Evolutionary conservation across 2,888 invertebrate genomes (phyloP), one percentile per base, ranked within the genome.

Genomic region (Stenodema calcarata): DNA sequence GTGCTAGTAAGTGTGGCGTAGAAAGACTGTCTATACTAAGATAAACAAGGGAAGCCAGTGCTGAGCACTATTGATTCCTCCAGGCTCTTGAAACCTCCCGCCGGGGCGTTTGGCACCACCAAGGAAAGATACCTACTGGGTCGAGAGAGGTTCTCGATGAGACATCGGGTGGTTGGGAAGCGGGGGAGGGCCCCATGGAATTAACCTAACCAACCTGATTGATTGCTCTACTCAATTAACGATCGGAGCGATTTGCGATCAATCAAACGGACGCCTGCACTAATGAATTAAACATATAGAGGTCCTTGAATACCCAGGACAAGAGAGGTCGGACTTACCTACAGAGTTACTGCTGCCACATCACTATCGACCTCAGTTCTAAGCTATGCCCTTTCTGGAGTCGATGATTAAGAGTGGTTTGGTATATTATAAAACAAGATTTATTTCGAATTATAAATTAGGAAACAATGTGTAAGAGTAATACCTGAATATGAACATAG

Each of bases 191-290:
- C n/a, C 82, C 23, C 18, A 82, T 82, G 69, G 69, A 82, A 82
- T 41, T 69, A 69, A 69, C 82, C 62, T 42, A 82, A 82, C 69
- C 82, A 82, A 82, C 62, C 69, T 82, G 82, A 82, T 82, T 82
- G 82, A 69, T 82, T 82, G 44, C 78, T 28, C 44, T 23, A 44
- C 44, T 44, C 78, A 41, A 78, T 78, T 44, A 47, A 30, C 69
- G 23, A 69, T 30, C 41, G 35, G 23, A 41, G 69, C 69, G 28
- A 82, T 82, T 82, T 82, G 82, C 82, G 82, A 82, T 82, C 82
- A 82, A 82, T 82, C 82, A 82, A 82, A 42, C 69, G 28, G 80
- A 54, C 23, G 28, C 69, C 41, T 42, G 82, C 30, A 28, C n/a
- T 69, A 69, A 47, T 82, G 82, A 82, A 82, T 82, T 62, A 78